A percentile compares a stretch with the other conserved stretches of the same genome.
phyloP scores from a whole-genome alignment of 2,888 invertebrate genomes.

The Standfussiana lucernea region DNA sequence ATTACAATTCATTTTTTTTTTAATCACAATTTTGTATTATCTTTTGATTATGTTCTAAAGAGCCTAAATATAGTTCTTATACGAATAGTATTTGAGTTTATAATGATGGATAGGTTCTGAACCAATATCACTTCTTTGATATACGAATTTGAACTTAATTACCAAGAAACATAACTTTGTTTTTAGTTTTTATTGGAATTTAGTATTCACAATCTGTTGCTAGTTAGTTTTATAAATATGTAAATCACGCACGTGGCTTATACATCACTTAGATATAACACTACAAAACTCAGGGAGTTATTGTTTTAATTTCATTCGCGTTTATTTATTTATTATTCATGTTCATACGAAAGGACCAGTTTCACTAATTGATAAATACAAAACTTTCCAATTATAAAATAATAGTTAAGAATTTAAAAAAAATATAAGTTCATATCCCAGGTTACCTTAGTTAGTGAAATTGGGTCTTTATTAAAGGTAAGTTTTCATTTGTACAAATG shows the following conservation, averaged over 20 bases:
- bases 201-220: conserved; percentile 58
- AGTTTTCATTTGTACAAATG: conserved; percentile 60
- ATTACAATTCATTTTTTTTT: conserved; percentile 62
- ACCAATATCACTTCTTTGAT: conserved; percentile 60
- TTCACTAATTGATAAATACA: conserved; percentile 43
- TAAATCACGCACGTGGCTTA: conserved; percentile 78
- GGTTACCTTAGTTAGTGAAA: conserved; percentile 46
- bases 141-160: conserved; percentile 65
- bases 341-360: conserved; percentile 47
- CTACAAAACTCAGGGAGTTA: conserved; percentile 54
- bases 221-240: conserved; percentile 61
- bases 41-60: conserved; percentile 73
- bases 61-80: conserved; percentile 70
- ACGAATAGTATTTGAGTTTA: conserved; percentile 53
- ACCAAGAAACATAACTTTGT: conserved; percentile 51
- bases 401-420: conserved; percentile 23
- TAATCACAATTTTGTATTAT: conserved; percentile 72
- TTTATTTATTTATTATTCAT: conserved; percentile 65
- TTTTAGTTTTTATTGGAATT: conserved; percentile 62
- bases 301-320: conserved; percentile 59
- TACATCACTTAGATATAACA: conserved; percentile 67
- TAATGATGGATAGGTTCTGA: conserved; percentile 52
- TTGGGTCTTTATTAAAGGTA: conserved; percentile 49
- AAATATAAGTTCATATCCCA: conserved; percentile 6
- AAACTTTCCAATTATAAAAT: conserved; percentile 42